These are phyloP conservation scores for Trididemnum clinides DNA, from an alignment of 23 tunicate genomes.

Conservation along the genomic window DNA sequence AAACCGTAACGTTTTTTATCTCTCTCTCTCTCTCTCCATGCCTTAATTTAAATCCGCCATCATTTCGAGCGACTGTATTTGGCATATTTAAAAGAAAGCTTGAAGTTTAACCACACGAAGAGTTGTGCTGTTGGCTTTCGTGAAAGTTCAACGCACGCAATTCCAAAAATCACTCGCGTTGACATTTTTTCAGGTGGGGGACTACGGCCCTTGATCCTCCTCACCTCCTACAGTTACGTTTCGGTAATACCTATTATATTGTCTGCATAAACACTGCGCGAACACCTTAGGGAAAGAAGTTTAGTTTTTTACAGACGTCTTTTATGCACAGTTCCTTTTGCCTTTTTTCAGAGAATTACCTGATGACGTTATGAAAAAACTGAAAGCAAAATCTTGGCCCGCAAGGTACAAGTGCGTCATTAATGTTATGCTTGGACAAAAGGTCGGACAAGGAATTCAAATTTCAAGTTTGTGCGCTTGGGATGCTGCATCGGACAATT, in stretches of 20 bases:
- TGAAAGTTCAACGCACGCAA: no score
- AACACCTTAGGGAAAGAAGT: background rate
- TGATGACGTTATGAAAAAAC: constrained; percentile 20
- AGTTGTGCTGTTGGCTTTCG: no score
- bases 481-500: constrained; percentile 69
- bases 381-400: constrained; percentile 34
- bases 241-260: no score
- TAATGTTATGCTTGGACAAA: constrained; percentile 75
- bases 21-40: no score
- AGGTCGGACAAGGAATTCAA: constrained; percentile 58
- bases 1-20: no score
- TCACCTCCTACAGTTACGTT: background rate
- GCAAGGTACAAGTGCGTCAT: constrained; percentile 80
- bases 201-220: no score
- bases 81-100: no score
- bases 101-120: no score
- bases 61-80: no score
- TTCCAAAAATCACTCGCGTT: no score
- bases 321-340: background rate
- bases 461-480: constrained; percentile 85
- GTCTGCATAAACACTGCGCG: background rate
- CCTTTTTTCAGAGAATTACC: constrained; percentile 44
- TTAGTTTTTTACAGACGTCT: background rate
- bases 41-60: no score
- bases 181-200: no score